A percentile compares a stretch with the other conserved stretches of the same genome.
phyloP scores from a whole-genome alignment of 2,113 vertebrate genomes.

The Grammomys surdaster region DNA sequence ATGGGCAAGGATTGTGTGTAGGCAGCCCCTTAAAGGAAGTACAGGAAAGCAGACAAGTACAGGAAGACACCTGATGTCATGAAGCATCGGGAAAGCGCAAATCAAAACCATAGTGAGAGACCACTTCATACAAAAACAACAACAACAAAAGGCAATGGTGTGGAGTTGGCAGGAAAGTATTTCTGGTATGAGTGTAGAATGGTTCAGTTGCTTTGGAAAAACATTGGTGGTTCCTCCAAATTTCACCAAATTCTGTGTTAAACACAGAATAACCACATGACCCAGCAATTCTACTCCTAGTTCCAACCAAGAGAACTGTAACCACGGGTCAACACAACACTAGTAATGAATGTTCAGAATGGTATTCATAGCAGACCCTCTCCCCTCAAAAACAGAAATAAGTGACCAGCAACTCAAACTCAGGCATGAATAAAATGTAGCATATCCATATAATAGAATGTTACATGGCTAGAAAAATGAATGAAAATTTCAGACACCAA shows the following conservation, averaged over 20 bases:
- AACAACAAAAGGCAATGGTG: neutral
- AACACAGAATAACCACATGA: neutral
- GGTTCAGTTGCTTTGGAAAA: neutral
- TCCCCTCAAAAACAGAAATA: neutral
- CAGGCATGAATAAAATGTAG: neutral
- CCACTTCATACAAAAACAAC: neutral
- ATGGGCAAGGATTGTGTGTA: neutral
- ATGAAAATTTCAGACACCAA: too few species aligned
- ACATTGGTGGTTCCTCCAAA: neutral
- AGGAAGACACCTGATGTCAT: neutral
- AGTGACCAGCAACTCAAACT: neutral
- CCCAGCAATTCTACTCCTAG: neutral
- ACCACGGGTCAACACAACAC: neutral
- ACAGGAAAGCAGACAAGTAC: neutral
- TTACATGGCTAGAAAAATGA: neutral
- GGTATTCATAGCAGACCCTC: neutral
- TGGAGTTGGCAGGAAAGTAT: neutral
- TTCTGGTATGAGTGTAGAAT: neutral
- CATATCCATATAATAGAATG: neutral
- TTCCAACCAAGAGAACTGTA: neutral
- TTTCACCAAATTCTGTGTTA: neutral
- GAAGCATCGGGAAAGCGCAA: conserved; percentile 4
- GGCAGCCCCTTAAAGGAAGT: neutral
- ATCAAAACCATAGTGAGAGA: conserved; percentile 42
- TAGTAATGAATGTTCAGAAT: neutral